These are phyloP conservation scores for Apodemus sylvaticus DNA, from an alignment of 2,113 vertebrate genomes.

Conservation along the genomic window DNA sequence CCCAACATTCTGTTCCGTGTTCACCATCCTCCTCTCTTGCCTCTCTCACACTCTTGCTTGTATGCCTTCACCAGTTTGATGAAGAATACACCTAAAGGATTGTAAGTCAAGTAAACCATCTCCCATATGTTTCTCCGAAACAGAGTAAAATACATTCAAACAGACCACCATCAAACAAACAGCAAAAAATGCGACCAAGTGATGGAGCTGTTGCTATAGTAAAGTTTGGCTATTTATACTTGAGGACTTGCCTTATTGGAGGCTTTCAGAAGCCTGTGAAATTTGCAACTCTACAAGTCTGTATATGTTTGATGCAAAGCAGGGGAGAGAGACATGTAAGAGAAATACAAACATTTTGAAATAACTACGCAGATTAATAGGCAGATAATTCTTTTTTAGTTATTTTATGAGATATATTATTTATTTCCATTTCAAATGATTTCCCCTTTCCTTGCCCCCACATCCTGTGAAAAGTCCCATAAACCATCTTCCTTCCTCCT, in stretches of 20 bases:
- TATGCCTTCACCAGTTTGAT: not conserved
- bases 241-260: not conserved
- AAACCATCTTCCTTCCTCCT: no score
- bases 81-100: not conserved
- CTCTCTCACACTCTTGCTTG: not conserved
- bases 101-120: not conserved
- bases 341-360: not conserved
- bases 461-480: no score
- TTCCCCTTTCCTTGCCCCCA: no score
- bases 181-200: no score
- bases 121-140: not conserved
- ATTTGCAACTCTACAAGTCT: not conserved
- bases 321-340: not conserved
- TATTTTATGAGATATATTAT: no score
- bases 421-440: no score
- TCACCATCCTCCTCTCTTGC: not conserved
- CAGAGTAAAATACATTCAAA: no score
- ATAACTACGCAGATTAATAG: not conserved
- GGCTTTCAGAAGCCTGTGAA: not conserved
- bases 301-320: not conserved
- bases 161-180: not conserved
- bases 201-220: no score
- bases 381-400: no score
- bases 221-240: not conserved
- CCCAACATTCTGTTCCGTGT: rapidly evolving